Base-by-base conservation (phyloP, 1,140 invertebrate genomes). In the Conus ventricosus region DNA sequence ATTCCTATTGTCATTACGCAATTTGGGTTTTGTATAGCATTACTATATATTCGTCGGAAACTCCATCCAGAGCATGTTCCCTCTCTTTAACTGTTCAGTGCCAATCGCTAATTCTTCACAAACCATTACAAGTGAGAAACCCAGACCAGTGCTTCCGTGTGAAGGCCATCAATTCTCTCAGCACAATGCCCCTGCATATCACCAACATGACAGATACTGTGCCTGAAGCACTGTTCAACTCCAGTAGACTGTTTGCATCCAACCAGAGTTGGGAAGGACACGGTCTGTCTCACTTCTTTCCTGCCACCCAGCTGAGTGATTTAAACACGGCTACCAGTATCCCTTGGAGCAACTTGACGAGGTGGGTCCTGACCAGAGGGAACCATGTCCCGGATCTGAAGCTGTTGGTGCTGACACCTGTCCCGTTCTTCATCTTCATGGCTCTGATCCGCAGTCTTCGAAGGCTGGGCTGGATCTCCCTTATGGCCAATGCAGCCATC, bases 41-140 rank as follows among this genome's bases (percentile, higher is more conserved):
- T 95, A 95, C 88, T 95, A 92, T 85, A 94, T 95, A 23, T 95
- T 95, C 81, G 91, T 95, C 25, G 94, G 94, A 17, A 95, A 95
- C 87, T 94, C 94, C 3, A 67, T 95, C 25, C 87, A 90, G 78
- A 87, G 91, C 1, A 75, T 94, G 82, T 94, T 94, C 90, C 93
- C 94, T 10, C 85, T 75, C 17, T 57, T 82, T 27, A 88, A 86
- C 87, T 87, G 25, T 27, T 87, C 87, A 39, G 60, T 83, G n/a
- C 13, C 85, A n/a, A n/a, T 84, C 57, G 20, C 39, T 1, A 86
- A 86, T 55, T n/a, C 23, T 20, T 86, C 84, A 25, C 5, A 25
- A 10, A 15, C 20, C 11, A 27, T 13, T 84, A 4, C 51, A 23
- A 25, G 11, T 54, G 39, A 20, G 17, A 20, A 20, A 23, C 15